Evolutionary conservation across 2,797 vertebrate species (phyloP).

Genomic region (Phataginus tetradactyla): DNA sequence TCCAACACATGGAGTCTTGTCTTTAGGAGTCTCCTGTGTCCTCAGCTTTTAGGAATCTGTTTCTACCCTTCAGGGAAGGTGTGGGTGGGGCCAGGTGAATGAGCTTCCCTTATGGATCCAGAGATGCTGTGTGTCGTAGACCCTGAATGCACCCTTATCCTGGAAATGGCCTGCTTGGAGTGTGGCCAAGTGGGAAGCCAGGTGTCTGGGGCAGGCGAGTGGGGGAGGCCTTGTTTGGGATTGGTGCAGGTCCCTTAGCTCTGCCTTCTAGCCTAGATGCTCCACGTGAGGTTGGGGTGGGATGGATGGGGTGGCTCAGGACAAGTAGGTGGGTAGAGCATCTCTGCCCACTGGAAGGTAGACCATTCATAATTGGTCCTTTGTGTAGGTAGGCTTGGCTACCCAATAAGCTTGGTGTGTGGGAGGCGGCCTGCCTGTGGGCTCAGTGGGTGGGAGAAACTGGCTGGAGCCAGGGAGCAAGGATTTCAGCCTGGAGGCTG

Average conservation of each 20-base stretch:
- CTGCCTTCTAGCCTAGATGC: not conserved
- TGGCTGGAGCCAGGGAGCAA: not conserved
- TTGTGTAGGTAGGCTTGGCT: slow-evolving; percentile 2
- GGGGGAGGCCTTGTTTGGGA: not conserved
- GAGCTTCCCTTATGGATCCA: not conserved
- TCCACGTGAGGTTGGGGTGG: not conserved
- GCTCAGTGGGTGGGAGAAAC: not conserved
- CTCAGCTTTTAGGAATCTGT: slow-evolving; percentile 48
- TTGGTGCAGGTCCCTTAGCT: not conserved
- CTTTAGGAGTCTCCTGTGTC: not conserved
- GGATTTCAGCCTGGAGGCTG: slow-evolving; percentile 48
- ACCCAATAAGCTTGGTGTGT: not conserved
- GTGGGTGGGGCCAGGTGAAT: not conserved
- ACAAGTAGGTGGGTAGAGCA: not conserved
- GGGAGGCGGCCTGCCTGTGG: not conserved
- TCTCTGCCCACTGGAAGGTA: not conserved
- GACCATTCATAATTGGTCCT: not conserved
- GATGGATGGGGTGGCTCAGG: not conserved
- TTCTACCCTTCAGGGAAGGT: not conserved
- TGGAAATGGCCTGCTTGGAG: slow-evolving; percentile 44
- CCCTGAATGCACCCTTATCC: not conserved
- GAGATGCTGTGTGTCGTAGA: not conserved
- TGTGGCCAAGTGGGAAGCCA: slow-evolving; percentile 26
- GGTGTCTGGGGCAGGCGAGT: not conserved
- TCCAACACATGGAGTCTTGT: not conserved